A percentile compares a stretch with the other conserved stretches of the same genome.
Conservation (phyloP, 2,113 vertebrate genomes). For the Aphyosemion australe region DNA sequence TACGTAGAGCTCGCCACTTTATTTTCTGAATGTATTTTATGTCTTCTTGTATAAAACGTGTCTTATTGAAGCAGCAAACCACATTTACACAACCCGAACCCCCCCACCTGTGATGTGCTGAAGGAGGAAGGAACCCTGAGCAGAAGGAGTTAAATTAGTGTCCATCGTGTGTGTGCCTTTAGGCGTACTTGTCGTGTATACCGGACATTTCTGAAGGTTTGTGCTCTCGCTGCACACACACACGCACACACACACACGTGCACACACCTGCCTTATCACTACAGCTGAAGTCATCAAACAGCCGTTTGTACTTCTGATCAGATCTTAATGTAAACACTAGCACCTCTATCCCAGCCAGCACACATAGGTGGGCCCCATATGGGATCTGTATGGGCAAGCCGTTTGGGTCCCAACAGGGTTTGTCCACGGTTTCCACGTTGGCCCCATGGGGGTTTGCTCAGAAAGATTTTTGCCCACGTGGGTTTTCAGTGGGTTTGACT, state of each 20-base stretch:
- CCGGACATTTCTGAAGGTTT: slow-evolving; percentile 32
- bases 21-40: slow-evolving; percentile 54
- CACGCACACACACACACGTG: slow-evolving; percentile 35
- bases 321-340: too few species aligned
- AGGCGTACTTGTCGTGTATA: slow-evolving; percentile 7
- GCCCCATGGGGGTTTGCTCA: too few species aligned
- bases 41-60: slow-evolving; percentile 42
- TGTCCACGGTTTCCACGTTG: too few species aligned
- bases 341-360: too few species aligned
- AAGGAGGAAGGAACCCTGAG: slow-evolving; percentile 3
- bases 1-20: slow-evolving; percentile 24
- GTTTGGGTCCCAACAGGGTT: too few species aligned
- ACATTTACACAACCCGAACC: slow-evolving; percentile 31
- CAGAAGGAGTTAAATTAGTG: slow-evolving; percentile 21
- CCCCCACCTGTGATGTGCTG: slow-evolving; percentile 46
- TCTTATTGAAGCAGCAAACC: slow-evolving; percentile 49
- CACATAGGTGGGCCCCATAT: too few species aligned
- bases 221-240: slow-evolving; percentile 27
- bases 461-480: too few species aligned
- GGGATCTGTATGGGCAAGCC: too few species aligned
- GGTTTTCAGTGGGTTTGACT: too few species aligned
- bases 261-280: slow-evolving; percentile 61
- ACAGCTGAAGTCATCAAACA: slow-evolving; percentile 46
- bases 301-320: not conserved
- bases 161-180: slow-evolving; percentile 53